Evolutionary conservation across 37 sponge, comb jelly and placozoan genomes (phyloP).

Genomic region (Tethya wilhelma): DNA sequence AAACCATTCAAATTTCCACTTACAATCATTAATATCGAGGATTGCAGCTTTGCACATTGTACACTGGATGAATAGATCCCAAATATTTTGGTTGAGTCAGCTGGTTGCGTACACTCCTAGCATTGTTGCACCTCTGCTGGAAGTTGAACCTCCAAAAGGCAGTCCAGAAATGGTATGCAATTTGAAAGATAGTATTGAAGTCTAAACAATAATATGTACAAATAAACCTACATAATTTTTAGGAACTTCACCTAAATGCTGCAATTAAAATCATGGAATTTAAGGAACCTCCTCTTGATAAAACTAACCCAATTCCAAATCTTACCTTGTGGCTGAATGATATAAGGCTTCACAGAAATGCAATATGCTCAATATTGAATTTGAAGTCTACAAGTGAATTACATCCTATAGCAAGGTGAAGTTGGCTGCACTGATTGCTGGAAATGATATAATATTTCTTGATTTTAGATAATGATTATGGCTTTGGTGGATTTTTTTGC

Average conservation of each 20-base stretch:
- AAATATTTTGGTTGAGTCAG: slow-evolving; percentile 60
- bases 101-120: slow-evolving; percentile 39
- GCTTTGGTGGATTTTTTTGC: too few relatives aligned
- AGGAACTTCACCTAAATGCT: slow-evolving; percentile 27
- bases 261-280: slow-evolving; percentile 1
- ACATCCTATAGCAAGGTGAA: neutral
- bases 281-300: neutral
- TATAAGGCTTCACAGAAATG: slow-evolving; percentile 27
- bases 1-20: neutral
- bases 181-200: neutral
- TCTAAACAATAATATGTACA: neutral
- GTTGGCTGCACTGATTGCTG: neutral
- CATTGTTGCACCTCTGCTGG: slow-evolving; percentile 6
- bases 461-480: too few relatives aligned
- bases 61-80: slow-evolving; percentile 1
- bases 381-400: neutral
- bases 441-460: too few relatives aligned
- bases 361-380: slow-evolving; percentile 20
- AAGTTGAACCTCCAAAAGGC: neutral
- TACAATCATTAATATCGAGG: slow-evolving; percentile 3
- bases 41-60: slow-evolving; percentile 63
- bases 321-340: slow-evolving; percentile 11
- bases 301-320: neutral
- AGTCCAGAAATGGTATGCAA: slow-evolving; percentile 28
- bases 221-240: too few relatives aligned